A percentile compares a stretch with the other conserved stretches of the same genome.
Evolutionary conservation across 2,797 vertebrate species (phyloP).

Genomic region (Protonibea diacanthus): DNA sequence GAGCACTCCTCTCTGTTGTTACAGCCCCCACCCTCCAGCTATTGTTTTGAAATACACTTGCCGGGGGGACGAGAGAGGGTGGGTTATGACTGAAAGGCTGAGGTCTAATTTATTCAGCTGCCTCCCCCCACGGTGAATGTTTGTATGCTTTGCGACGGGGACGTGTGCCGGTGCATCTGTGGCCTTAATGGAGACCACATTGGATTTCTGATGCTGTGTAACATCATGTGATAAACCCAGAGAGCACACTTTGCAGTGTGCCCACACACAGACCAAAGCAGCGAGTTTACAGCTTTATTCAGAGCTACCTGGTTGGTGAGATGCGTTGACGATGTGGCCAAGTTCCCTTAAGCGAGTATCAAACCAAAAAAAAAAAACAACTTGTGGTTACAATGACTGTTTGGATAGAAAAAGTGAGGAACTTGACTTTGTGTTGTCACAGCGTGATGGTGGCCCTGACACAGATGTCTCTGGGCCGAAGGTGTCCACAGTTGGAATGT

Average conservation of each 20-base stretch:
- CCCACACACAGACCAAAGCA: background rate
- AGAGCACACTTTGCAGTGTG: slow-evolving; percentile 8
- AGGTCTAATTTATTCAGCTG: slow-evolving; percentile 82
- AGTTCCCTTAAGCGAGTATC: background rate
- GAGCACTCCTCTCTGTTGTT: slow-evolving; percentile 39
- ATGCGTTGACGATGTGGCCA: background rate
- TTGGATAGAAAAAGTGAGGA: slow-evolving; percentile 35
- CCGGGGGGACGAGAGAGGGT: slow-evolving; percentile 10
- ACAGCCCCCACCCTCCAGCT: slow-evolving; percentile 57
- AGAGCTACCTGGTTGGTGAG: background rate
- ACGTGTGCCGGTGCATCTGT: slow-evolving; percentile 74
- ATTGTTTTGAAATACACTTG: slow-evolving; percentile 73
- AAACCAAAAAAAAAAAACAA: background rate
- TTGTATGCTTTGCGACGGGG: slow-evolving; percentile 66
- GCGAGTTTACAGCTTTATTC: background rate
- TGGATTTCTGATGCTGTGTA: slow-evolving; percentile 41
- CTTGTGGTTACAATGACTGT: slow-evolving; percentile 22
- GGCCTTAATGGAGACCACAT: slow-evolving; percentile 57
- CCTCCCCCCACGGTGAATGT: slow-evolving; percentile 64
- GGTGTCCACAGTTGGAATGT: slow-evolving; percentile 72
- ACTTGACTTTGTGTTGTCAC: slow-evolving; percentile 46
- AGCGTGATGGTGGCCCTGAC: slow-evolving; percentile 59
- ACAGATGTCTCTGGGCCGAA: slow-evolving; percentile 68
- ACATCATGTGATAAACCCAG: slow-evolving; percentile 49
- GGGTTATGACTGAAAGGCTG: slow-evolving; percentile 53